A percentile compares a stretch with the other conserved stretches of the same genome.
Conservation (phyloP, 2,888 invertebrate genomes). For the Gandaritis pyraliata region DNA sequence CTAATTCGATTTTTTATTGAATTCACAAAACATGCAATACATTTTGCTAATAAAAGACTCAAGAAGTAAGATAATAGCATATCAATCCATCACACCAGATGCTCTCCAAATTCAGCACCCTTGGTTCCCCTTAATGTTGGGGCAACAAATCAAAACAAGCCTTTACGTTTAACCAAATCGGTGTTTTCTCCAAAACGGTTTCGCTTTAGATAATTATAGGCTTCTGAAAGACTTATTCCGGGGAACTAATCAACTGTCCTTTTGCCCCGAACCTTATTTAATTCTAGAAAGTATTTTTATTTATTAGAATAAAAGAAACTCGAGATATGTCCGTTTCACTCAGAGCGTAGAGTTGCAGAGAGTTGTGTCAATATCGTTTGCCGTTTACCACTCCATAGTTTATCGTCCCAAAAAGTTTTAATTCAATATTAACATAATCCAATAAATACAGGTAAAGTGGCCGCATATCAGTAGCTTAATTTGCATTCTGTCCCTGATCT, state of each 20-base stretch:
- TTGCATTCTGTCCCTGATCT: constrained; percentile 64
- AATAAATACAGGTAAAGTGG: constrained; percentile 57
- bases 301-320: not conserved
- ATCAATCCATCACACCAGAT: constrained; percentile 27
- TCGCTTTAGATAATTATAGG: constrained; percentile 81
- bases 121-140: constrained; percentile 61
- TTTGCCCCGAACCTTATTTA: constrained; percentile 32
- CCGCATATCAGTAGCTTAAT: constrained; percentile 55
- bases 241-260: constrained; percentile 64
- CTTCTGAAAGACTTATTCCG: constrained; percentile 65
- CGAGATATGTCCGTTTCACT: too few species aligned
- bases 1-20: too few species aligned
- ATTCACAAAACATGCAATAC: not conserved
- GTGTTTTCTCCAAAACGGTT: constrained; percentile 76
- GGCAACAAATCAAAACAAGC: constrained; percentile 79
- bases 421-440: constrained; percentile 45
- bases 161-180: constrained; percentile 80
- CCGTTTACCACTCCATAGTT: constrained; percentile 14
- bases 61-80: not conserved
- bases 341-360: too few species aligned
- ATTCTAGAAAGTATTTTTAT: constrained; percentile 35
- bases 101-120: constrained; percentile 44
- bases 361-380: not conserved
- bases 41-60: not conserved
- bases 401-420: constrained; percentile 18